Percentiles rank a stretch among this genome's conserved stretches.
Conservation (phyloP, 92 coral and sea anemone genomes). For the Actinernus sp. region DNA sequence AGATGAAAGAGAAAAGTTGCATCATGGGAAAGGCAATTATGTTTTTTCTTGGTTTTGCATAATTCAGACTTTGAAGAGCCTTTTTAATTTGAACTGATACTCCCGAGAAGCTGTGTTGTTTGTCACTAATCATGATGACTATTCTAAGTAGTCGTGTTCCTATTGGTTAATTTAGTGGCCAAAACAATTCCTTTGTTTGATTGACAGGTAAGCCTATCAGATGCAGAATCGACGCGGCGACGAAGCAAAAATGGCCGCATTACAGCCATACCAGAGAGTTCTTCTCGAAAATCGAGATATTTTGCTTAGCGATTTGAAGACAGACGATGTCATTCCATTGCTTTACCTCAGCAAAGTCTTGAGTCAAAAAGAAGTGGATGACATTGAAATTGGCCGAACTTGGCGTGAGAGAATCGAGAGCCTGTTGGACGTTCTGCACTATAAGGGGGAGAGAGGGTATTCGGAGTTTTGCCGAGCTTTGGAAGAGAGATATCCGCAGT, state of each 20-base stretch:
- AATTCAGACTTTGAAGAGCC: too few species aligned
- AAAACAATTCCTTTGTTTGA: slow-evolving; percentile 58
- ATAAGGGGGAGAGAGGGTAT: slow-evolving; percentile 87
- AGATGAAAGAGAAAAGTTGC: too few species aligned
- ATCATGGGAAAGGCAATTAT: too few species aligned
- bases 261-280: slow-evolving; percentile 76
- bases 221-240: slow-evolving; percentile 58
- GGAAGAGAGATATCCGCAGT: slow-evolving; percentile 74
- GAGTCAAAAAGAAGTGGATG: slow-evolving; percentile 75
- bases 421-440: slow-evolving; percentile 81
- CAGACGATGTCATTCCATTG: slow-evolving; percentile 74
- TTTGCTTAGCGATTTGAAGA: slow-evolving; percentile 68
- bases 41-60: too few species aligned
- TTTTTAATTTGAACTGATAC: too few species aligned
- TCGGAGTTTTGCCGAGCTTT: slow-evolving; percentile 78
- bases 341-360: slow-evolving; percentile 67
- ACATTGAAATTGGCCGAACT: slow-evolving; percentile 78
- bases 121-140: slow-evolving; percentile 13
- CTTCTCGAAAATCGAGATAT: slow-evolving; percentile 82
- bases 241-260: slow-evolving; percentile 77
- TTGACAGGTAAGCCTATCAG: slow-evolving; percentile 75
- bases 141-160: slow-evolving; percentile 14
- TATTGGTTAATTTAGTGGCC: slow-evolving; percentile 59
- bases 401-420: slow-evolving; percentile 78
- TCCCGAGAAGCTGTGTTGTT: too few species aligned